phyloP scores from a whole-genome alignment of 1,140 invertebrate genomes.

The Lanistes nyassanus region DNA sequence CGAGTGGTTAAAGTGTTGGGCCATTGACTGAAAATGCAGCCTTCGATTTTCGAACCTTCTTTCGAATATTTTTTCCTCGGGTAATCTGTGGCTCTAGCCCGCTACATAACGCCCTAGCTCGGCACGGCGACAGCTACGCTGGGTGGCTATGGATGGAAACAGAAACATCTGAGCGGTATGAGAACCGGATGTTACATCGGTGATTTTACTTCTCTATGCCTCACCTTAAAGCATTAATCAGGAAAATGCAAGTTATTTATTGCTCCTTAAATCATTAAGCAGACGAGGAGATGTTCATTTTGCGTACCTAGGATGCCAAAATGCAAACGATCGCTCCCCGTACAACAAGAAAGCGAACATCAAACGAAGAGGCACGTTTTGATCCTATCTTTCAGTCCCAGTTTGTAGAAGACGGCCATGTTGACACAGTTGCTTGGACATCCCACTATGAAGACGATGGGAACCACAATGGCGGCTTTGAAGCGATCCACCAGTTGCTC shows the following conservation, averaged over 20 bases:
- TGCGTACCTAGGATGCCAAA: neutral
- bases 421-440: slow-evolving; percentile 5
- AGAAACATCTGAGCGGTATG: too few species aligned
- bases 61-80: too few species aligned
- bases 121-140: too few species aligned
- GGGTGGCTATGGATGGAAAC: too few species aligned
- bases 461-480: slow-evolving; percentile 1
- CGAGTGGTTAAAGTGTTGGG: too few species aligned
- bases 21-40: too few species aligned
- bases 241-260: too few species aligned
- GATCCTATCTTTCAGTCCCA: slow-evolving; percentile 5
- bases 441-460: slow-evolving; percentile 5
- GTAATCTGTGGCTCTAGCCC: too few species aligned
- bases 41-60: too few species aligned
- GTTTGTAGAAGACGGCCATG: slow-evolving; percentile 15
- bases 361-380: slow-evolving; percentile 8
- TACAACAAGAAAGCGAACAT: neutral
- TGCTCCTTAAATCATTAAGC: neutral
- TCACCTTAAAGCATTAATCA: neutral
- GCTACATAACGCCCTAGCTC: too few species aligned
- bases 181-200: too few species aligned
- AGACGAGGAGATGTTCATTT: neutral
- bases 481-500: neutral
- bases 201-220: neutral
- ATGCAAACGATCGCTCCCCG: neutral